These are phyloP conservation scores for Lithobates sylvaticus DNA, from an alignment of 2,797 vertebrate genomes.

Conservation along the genomic window DNA sequence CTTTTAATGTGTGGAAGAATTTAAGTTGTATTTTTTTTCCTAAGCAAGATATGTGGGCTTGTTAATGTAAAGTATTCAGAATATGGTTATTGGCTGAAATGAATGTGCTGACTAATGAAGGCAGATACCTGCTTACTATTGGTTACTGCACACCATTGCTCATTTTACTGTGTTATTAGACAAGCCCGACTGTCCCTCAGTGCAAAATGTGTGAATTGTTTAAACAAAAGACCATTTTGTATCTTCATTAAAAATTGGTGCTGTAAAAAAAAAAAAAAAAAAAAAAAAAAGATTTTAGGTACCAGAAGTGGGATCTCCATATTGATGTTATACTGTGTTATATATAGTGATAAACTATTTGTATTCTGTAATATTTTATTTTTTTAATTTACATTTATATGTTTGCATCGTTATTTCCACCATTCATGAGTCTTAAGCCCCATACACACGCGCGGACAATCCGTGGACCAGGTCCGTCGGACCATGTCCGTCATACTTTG, in stretches of 20 bases:
- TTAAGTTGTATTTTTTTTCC: no score
- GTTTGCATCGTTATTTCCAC: neutral
- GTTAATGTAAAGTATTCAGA: neutral
- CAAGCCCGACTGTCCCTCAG: no score
- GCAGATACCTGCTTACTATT: neutral
- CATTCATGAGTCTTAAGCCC: neutral
- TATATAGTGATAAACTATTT: neutral
- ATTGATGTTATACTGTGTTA: neutral
- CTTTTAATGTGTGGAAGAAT: neutral
- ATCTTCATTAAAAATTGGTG: neutral
- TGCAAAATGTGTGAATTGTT: neutral
- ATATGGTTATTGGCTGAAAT: neutral
- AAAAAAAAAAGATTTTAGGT: neutral
- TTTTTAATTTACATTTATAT: neutral
- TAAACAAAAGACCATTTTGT: neutral
- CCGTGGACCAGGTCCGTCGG: no score
- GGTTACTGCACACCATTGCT: neutral
- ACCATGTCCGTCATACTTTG: no score
- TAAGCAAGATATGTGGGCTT: neutral
- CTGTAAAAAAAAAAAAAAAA: neutral
- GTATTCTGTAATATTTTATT: neutral
- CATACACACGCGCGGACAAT: no score
- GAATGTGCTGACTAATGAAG: neutral
- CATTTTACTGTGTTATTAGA: neutral
- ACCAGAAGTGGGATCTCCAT: neutral